phyloP scores from a whole-genome alignment of 2,888 invertebrate species.

The Luperina testacea region DNA sequence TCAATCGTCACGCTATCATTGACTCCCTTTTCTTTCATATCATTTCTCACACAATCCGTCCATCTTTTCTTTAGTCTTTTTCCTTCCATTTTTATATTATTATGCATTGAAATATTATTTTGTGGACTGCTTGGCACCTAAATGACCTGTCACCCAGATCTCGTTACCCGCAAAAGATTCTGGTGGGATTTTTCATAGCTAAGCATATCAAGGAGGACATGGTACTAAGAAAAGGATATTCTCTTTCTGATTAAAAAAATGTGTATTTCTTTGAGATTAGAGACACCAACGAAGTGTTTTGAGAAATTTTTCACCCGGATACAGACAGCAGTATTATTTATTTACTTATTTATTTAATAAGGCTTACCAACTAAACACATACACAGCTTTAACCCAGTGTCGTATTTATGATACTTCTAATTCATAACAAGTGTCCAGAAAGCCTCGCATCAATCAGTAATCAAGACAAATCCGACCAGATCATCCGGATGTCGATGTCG shows the following conservation, averaged over 20 bases:
- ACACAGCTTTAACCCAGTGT: too few species aligned
- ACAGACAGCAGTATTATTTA: neutral
- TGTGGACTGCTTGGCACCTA: neutral
- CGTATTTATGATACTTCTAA: neutral
- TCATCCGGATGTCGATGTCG: neutral
- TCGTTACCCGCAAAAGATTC: neutral
- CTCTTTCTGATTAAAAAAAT: neutral
- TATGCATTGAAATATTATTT: constrained; percentile 53
- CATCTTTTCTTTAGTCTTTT: neutral
- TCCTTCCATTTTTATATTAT: neutral
- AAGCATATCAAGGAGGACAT: neutral
- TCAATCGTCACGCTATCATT: neutral
- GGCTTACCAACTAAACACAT: too few species aligned
- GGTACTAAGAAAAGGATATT: neutral
- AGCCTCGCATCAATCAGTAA: neutral
- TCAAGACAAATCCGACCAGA: constrained; percentile 6
- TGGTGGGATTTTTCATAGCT: neutral
- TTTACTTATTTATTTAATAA: too few species aligned
- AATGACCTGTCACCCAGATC: neutral
- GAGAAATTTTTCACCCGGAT: neutral
- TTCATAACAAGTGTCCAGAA: neutral
- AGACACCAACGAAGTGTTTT: neutral
- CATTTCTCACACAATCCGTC: neutral
- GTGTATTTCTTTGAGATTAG: too few species aligned
- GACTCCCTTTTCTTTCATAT: neutral